These are phyloP conservation scores for Passerina amoena DNA, from an alignment of 2,113 vertebrate species.

Conservation along the genomic window DNA sequence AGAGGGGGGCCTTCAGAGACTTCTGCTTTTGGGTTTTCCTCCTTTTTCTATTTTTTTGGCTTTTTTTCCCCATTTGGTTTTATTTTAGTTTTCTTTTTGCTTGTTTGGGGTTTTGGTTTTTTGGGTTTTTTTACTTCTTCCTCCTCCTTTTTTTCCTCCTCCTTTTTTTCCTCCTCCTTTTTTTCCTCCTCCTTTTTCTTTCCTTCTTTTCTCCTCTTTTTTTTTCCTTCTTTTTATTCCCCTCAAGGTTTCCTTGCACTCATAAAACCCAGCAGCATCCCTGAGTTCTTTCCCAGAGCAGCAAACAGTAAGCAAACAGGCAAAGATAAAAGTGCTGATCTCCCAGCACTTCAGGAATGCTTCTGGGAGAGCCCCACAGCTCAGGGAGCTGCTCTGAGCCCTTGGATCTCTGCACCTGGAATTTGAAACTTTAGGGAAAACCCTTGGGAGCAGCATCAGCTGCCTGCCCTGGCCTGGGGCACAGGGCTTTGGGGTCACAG, in stretches of 20 bases:
- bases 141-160: too few species aligned
- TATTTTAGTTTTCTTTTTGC: too few species aligned
- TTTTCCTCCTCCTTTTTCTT: too few species aligned
- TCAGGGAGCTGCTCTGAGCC: background rate
- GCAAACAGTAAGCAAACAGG: background rate
- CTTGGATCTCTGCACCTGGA: background rate
- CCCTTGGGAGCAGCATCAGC: background rate
- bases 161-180: too few species aligned
- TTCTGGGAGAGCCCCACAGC: background rate
- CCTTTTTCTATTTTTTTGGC: accelerated
- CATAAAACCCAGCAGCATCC: background rate
- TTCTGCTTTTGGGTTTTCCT: background rate
- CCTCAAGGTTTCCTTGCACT: background rate
- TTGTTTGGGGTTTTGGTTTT: background rate
- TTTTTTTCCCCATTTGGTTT: too few species aligned
- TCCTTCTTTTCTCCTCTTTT: accelerated
- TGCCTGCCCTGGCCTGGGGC: background rate
- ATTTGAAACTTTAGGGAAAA: background rate
- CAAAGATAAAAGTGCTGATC: background rate
- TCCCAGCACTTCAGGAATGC: background rate
- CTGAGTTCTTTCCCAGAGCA: background rate
- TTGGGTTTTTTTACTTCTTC: background rate
- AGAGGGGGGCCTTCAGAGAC: background rate
- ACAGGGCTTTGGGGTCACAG: background rate
- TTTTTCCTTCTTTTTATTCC: too few species aligned